Base-by-base conservation (phyloP, 1,140 invertebrate genomes). In the Megathymus violae region DNA sequence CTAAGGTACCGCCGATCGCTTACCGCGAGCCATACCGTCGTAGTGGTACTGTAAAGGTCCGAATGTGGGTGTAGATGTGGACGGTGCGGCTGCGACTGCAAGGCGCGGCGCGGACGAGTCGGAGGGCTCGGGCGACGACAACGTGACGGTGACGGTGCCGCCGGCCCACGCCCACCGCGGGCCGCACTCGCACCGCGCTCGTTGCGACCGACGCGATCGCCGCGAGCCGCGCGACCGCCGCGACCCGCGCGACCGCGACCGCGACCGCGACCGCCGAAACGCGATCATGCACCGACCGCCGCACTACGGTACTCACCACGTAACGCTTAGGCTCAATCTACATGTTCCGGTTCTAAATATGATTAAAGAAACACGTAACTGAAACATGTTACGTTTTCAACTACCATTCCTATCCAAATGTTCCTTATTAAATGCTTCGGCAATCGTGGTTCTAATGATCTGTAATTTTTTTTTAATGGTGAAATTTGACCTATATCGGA, bases 81-180 rank as follows among this genome's bases (percentile, higher is more conserved):
- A 10, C 11, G 36, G 27, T 19, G 34, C 19, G 19, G 19, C 19
- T 22, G 19, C 19, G 19, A 5, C 19, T 22, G 19, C 19, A 5
- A 5, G 19, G 19, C 19, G 19, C 19, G 73, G 56, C 13, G 50
- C 27, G 34, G 88, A 83, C 25, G 92, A 92, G 64, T 93, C 92
- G 10, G 93, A 93, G 63, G 92, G 84, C 38, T 90, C 89, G n/a
- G 82, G 76, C 25, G 92, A 93, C 60, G 92, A 93, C 81, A 93
- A 93, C 78, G 92, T 93, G 68, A 93, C 92, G 15, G 92, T 93
- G 38, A 92, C 85, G 67, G 91, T 93, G 83, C 92, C 93, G 58
- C 83, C 91, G 14, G 80, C 78, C 41, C 80, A 73, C 62, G 52
- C 67, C 64, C 63, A 64, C 54, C 68, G 67, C 40, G 58, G 43